Conservation (phyloP, 2,113 vertebrate genomes). For the Plotosus lineatus region DNA sequence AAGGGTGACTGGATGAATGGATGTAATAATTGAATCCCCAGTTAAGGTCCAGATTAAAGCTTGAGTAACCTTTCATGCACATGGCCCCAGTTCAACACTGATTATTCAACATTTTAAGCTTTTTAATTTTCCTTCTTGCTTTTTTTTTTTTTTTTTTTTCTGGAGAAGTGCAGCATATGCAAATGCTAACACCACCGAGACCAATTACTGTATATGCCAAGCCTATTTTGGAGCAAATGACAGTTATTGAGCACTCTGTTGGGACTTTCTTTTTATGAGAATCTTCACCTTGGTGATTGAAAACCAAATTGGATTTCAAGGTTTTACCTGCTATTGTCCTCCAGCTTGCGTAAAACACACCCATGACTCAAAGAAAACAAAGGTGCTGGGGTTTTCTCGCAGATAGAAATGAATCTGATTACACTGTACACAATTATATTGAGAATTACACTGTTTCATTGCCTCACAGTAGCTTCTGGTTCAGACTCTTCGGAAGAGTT, state of each 20-base stretch:
- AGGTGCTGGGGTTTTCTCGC: background rate
- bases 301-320: conserved; percentile 40
- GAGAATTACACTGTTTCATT: background rate
- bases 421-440: background rate
- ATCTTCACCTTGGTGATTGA: conserved; percentile 36
- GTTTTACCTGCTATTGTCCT: conserved; percentile 15
- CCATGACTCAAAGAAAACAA: background rate
- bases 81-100: conserved; percentile 10
- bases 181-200: conserved; percentile 47
- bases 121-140: conserved; percentile 12
- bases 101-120: conserved; percentile 35
- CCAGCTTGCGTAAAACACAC: background rate
- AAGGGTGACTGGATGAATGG: background rate
- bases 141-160: background rate
- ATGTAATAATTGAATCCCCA: background rate
- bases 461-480: background rate
- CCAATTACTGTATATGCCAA: conserved; percentile 47
- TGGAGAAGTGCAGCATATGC: conserved; percentile 45
- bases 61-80: conserved; percentile 35
- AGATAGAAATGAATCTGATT: conserved; percentile 8
- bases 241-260: conserved; percentile 28
- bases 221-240: conserved; percentile 37
- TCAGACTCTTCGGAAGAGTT: background rate
- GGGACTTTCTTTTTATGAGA: conserved; percentile 35
- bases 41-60: background rate